Conservation (phyloP, 1,140 invertebrate species). For the Meteorus sp. region DNA sequence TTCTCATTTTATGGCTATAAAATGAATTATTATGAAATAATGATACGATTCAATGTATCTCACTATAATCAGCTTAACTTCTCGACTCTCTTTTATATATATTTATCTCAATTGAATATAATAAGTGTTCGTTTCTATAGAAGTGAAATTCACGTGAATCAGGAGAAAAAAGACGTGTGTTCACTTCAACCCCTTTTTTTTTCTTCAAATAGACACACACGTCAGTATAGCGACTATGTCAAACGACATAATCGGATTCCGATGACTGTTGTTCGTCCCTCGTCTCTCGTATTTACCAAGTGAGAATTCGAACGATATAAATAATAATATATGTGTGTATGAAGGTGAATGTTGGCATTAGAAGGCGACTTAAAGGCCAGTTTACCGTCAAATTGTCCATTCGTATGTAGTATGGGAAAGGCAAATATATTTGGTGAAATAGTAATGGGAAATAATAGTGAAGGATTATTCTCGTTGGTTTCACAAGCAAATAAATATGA, state of each 20-base stretch:
- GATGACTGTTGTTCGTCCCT: not conserved
- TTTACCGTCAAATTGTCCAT: constrained; percentile 7
- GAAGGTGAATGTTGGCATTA: not conserved
- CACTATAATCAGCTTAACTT: constrained; percentile 1
- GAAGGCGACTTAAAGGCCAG: not conserved
- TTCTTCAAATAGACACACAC: too few relatives aligned
- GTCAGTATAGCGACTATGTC: constrained; percentile 7
- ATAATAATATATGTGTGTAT: too few relatives aligned
- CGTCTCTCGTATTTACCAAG: constrained; percentile 6
- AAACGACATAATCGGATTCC: constrained; percentile 14
- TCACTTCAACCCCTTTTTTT: too few relatives aligned
- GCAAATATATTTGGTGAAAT: constrained; percentile 16
- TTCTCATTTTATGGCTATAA: too few relatives aligned
- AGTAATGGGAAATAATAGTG: not conserved
- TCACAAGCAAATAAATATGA: not conserved
- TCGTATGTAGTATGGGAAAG: constrained; percentile 24
- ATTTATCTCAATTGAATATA: too few relatives aligned
- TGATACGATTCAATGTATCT: constrained; percentile 1
- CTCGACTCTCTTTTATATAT: not conserved
- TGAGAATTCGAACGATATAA: too few relatives aligned
- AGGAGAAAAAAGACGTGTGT: too few relatives aligned
- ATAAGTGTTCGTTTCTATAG: too few relatives aligned
- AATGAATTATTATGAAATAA: too few relatives aligned
- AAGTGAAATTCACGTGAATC: too few relatives aligned
- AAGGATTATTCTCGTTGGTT: not conserved